Percentiles rank a stretch among this genome's conserved stretches.
These are phyloP conservation scores for Carposina sasakii DNA, from an alignment of 1,140 invertebrate species.

Conservation along the genomic window DNA sequence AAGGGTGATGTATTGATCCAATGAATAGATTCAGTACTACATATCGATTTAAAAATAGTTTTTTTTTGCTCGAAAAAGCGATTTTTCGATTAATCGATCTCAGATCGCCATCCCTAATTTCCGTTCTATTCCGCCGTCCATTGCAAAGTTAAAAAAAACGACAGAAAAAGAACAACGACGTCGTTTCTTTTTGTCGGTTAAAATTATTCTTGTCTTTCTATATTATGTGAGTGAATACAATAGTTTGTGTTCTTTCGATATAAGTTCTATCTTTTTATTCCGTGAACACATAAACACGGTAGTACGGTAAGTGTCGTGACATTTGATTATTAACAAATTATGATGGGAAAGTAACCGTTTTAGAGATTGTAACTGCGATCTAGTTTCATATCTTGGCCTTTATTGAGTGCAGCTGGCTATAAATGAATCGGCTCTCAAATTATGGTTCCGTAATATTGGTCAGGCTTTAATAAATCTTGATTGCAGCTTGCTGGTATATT, in stretches of 20 bases:
- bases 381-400: slow-evolving; percentile 52
- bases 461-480: no score
- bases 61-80: no score
- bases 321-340: slow-evolving; percentile 50
- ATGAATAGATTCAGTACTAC: no score
- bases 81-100: no score
- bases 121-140: no score
- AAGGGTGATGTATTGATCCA: no score
- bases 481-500: no score
- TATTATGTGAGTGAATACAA: slow-evolving; percentile 50
- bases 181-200: slow-evolving; percentile 49
- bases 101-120: no score
- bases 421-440: slow-evolving; percentile 46
- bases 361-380: slow-evolving; percentile 43
- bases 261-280: slow-evolving; percentile 33
- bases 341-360: slow-evolving; percentile 67
- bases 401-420: slow-evolving; percentile 46
- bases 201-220: slow-evolving; percentile 39
- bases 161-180: slow-evolving; percentile 54
- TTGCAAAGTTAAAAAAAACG: slow-evolving; percentile 65
- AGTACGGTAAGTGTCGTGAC: slow-evolving; percentile 53
- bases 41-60: no score
- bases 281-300: slow-evolving; percentile 11
- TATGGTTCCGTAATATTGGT: slow-evolving; percentile 37
- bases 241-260: slow-evolving; percentile 34